These are phyloP conservation scores for Aphrocallistes beatrix DNA, from an alignment of 37 sponge, comb jelly and placozoan genomes.

Conservation along the genomic window DNA sequence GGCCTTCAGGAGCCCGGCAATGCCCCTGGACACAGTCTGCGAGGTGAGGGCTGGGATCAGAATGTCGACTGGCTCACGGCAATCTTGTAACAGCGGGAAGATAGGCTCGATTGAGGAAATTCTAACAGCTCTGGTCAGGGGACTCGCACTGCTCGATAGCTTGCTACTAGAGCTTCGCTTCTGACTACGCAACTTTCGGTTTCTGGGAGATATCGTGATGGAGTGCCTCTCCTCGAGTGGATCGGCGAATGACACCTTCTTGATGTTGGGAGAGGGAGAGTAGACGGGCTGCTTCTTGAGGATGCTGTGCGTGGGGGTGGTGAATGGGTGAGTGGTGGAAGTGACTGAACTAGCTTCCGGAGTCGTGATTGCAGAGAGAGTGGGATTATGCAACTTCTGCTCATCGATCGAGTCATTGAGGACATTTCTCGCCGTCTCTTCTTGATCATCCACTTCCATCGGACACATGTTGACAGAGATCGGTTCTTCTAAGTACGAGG, in stretches of 20 bases:
- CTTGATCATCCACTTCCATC: not conserved
- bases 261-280: not conserved
- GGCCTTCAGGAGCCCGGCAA: not conserved
- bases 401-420: not conserved
- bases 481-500: not conserved
- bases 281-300: not conserved
- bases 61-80: not conserved
- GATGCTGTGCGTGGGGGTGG: not conserved
- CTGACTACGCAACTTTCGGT: not conserved
- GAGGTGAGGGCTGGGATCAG: not conserved
- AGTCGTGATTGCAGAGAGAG: not conserved
- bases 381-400: not conserved
- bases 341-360: not conserved
- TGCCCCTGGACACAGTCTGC: not conserved
- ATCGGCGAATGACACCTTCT: slow-evolving; percentile 8
- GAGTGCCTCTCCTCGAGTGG: not conserved
- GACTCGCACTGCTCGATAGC: not conserved
- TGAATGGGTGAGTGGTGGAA: not conserved
- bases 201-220: not conserved
- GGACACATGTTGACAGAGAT: not conserved
- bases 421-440: not conserved
- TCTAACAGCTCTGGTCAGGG: not conserved
- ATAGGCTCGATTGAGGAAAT: not conserved
- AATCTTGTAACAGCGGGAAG: not conserved
- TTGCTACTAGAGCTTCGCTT: not conserved